Percentiles rank a stretch among this genome's conserved stretches.
These are phyloP conservation scores for Riparia riparia DNA, from an alignment of 2,113 vertebrate genomes.

Conservation along the genomic window DNA sequence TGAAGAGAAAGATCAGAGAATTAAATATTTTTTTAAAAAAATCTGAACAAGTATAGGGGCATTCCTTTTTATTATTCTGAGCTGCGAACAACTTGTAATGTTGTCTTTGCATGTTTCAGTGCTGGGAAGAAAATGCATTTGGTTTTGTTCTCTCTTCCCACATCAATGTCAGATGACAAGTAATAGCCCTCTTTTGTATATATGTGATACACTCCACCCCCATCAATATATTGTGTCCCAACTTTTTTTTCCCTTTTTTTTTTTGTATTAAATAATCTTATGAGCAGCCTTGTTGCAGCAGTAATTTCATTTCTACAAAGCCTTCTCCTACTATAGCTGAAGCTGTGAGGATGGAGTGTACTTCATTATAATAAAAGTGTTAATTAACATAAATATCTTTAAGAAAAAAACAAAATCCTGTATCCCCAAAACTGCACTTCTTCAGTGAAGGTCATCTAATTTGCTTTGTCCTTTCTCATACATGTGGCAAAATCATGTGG, in stretches of 20 bases:
- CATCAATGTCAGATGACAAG: slow-evolving; percentile 13
- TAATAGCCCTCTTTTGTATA: slow-evolving; percentile 30
- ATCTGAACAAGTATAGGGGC: slow-evolving; percentile 57
- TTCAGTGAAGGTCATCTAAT: background rate
- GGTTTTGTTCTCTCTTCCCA: slow-evolving; percentile 12
- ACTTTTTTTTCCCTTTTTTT: slow-evolving; percentile 53
- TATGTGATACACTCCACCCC: slow-evolving; percentile 37
- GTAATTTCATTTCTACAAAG: slow-evolving; percentile 47
- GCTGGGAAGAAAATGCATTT: slow-evolving; percentile 39
- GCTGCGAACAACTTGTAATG: slow-evolving; percentile 50
- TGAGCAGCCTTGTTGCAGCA: slow-evolving; percentile 46
- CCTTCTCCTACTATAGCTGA: background rate
- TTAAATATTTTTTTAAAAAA: slow-evolving; percentile 32
- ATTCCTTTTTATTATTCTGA: slow-evolving; percentile 63
- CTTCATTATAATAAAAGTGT: background rate
- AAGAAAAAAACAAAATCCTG: background rate
- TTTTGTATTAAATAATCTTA: slow-evolving; percentile 68
- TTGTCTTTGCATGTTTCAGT: slow-evolving; percentile 66
- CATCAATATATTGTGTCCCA: slow-evolving; percentile 18
- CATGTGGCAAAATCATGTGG: background rate
- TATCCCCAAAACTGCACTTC: background rate
- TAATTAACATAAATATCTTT: background rate
- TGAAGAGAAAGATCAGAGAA: slow-evolving; percentile 58
- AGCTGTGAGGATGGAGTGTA: slow-evolving; percentile 43
- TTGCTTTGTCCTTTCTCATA: background rate